phyloP scores from a whole-genome alignment of 2,113 vertebrate genomes.

The Cyphomyrus plagiostoma region DNA sequence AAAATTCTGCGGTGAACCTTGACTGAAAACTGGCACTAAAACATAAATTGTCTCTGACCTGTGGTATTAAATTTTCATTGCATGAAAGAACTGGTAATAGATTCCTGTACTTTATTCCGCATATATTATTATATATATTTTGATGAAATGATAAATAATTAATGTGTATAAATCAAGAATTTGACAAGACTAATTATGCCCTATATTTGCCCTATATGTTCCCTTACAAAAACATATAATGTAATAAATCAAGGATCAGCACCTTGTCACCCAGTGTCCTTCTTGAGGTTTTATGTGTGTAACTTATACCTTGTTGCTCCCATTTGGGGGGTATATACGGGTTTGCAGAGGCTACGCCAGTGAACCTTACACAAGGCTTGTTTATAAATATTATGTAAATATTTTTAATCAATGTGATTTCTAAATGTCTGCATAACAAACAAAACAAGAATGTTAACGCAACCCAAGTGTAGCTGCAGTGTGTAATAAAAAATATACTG shows the following conservation, averaged over 20 bases:
- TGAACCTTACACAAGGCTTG: not conserved
- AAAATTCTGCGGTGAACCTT: not conserved
- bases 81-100: not conserved
- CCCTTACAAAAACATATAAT: not conserved
- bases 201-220: not conserved
- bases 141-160: not conserved
- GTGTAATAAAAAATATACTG: not conserved
- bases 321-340: not conserved
- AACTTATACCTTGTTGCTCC: not conserved
- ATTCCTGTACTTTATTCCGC: not conserved
- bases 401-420: not conserved
- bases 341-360: not conserved
- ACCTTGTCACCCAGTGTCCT: not conserved
- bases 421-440: not conserved
- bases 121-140: not conserved
- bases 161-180: not conserved
- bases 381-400: not conserved
- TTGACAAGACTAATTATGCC: not conserved
- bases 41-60: not conserved
- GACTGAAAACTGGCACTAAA: not conserved
- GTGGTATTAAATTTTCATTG: not conserved
- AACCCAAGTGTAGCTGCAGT: not conserved
- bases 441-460: not conserved
- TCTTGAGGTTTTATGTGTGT: not conserved
- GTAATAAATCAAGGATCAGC: not conserved